Percentiles rank a stretch among this genome's conserved stretches.
phyloP scores from a whole-genome alignment of 1,140 invertebrate genomes.

The Apolygus lucorum region DNA sequence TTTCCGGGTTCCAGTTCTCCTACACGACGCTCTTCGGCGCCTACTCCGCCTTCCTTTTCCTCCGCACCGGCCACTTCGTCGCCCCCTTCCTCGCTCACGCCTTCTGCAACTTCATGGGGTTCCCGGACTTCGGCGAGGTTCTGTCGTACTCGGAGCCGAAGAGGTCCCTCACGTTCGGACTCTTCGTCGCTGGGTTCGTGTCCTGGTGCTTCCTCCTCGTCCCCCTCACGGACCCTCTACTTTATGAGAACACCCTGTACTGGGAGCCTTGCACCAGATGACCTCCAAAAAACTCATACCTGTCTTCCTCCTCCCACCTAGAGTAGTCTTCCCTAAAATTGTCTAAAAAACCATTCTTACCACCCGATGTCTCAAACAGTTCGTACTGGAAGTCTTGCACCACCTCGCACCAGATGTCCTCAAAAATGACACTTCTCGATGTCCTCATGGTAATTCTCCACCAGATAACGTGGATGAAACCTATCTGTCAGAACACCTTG shows the following conservation, averaged over 20 bases:
- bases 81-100: constrained; percentile 83
- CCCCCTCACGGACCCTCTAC: constrained; percentile 65
- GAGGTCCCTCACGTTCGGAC: constrained; percentile 52
- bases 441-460: no score
- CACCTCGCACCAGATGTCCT: no score
- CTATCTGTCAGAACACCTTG: no score
- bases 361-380: no score
- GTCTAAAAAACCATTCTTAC: no score
- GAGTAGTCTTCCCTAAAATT: no score
- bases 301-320: no score
- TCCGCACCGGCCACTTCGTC: constrained; percentile 72
- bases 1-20: constrained; percentile 63
- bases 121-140: constrained; percentile 78
- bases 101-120: constrained; percentile 94
- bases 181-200: constrained; percentile 67
- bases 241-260: constrained; percentile 45
- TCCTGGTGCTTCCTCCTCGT: constrained; percentile 67
- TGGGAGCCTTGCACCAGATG: constrained; percentile 22
- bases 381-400: no score
- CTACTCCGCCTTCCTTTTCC: constrained; percentile 84
- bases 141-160: constrained; percentile 52
- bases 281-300: no score
- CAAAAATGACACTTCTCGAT: no score
- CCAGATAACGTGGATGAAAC: no score
- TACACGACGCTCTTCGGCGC: constrained; percentile 90